Conservation (phyloP, 2,113 vertebrate genomes). For the Columbina picui region DNA sequence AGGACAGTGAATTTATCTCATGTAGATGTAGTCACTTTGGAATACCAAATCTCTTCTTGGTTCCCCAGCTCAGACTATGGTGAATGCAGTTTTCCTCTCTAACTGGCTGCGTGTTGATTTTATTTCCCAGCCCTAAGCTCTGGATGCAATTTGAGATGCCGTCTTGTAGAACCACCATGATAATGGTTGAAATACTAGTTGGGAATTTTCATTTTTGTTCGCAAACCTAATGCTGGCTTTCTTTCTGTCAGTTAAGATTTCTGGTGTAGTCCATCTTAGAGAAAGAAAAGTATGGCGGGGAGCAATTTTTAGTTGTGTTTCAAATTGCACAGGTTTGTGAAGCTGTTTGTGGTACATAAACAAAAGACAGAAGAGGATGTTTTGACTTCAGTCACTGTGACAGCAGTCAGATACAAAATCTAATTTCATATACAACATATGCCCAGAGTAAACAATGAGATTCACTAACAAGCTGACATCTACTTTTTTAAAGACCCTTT, state of each 20-base stretch:
- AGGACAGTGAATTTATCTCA: not conserved
- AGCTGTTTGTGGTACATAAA: not conserved
- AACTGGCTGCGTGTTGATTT: not conserved
- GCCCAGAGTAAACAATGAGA: slow-evolving; percentile 46
- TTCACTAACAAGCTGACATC: slow-evolving; percentile 18
- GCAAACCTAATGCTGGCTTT: not conserved
- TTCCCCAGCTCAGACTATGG: not conserved
- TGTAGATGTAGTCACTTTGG: not conserved
- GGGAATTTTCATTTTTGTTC: not conserved
- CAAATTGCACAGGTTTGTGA: not conserved
- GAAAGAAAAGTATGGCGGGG: not conserved
- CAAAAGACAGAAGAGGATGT: not conserved
- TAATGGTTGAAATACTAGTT: not conserved
- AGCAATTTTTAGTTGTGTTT: slow-evolving; percentile 21
- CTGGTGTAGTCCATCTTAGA: not conserved
- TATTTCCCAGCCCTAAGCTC: not conserved
- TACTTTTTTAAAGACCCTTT: slow-evolving; percentile 49
- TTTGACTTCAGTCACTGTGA: slow-evolving; percentile 51
- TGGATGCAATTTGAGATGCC: not conserved
- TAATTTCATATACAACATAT: too few species aligned
- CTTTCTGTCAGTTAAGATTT: not conserved
- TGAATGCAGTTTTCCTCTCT: not conserved
- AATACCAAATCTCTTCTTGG: not conserved
- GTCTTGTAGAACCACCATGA: not conserved
- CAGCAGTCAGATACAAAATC: slow-evolving; percentile 43